Conservation (phyloP, 2,113 vertebrate genomes). For the Paedocypris sp. region DNA sequence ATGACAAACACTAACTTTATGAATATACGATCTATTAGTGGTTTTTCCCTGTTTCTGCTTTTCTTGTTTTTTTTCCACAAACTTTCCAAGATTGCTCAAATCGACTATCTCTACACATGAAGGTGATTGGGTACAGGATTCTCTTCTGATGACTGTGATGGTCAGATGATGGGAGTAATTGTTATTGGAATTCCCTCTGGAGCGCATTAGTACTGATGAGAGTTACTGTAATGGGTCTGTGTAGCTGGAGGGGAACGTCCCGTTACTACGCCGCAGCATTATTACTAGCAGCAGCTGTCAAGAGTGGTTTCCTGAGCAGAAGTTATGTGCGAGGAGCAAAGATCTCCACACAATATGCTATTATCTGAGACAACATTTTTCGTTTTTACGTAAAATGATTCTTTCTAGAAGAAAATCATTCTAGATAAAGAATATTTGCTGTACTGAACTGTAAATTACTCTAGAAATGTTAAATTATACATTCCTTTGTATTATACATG, state of each 20-base stretch:
- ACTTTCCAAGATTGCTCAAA: too few species aligned
- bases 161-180: constrained; percentile 36
- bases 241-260: neutral
- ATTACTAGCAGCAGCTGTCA: constrained; percentile 14
- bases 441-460: constrained; percentile 1
- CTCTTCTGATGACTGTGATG: neutral
- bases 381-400: neutral
- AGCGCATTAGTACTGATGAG: constrained; percentile 23
- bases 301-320: constrained; percentile 6
- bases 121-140: neutral
- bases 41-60: too few species aligned
- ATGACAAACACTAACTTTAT: too few species aligned
- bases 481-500: neutral
- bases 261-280: neutral
- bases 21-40: too few species aligned
- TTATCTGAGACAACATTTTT: constrained; percentile 9
- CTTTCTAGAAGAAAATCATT: neutral
- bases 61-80: too few species aligned
- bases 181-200: constrained; percentile 28
- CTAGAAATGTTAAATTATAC: constrained; percentile 9
- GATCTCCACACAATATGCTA: constrained; percentile 14
- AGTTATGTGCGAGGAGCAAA: constrained; percentile 7
- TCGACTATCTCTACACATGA: neutral
- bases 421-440: neutral
- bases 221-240: constrained; percentile 16